Conservation (phyloP, 1,140 invertebrate species). For the Zophobas atratus region DNA sequence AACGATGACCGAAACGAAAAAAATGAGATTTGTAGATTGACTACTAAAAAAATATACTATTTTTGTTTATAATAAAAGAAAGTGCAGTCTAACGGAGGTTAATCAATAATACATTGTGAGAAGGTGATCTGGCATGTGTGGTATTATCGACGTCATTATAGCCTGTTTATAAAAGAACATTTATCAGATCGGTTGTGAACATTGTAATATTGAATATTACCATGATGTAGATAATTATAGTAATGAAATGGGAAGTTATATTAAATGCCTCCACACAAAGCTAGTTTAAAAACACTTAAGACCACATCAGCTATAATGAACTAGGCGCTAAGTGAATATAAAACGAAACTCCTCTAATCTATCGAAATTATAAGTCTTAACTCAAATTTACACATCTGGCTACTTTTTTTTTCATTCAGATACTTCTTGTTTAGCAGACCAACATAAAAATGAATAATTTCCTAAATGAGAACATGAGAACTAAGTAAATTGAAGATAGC, state of each 20-base stretch:
- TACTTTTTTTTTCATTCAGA: no score
- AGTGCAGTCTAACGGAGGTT: slow-evolving; percentile 40
- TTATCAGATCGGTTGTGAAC: slow-evolving; percentile 51
- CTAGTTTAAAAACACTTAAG: slow-evolving; percentile 52
- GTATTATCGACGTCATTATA: slow-evolving; percentile 48
- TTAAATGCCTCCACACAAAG: slow-evolving; percentile 44
- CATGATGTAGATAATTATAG: slow-evolving; percentile 49
- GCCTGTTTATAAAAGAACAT: slow-evolving; percentile 42
- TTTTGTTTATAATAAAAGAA: slow-evolving; percentile 38
- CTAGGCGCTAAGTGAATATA: slow-evolving; percentile 44
- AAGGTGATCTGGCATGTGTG: slow-evolving; percentile 45
- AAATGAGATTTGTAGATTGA: not conserved
- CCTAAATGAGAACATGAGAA: no score
- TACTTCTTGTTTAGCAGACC: no score
- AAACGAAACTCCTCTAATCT: not conserved
- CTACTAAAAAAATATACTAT: slow-evolving; percentile 16
- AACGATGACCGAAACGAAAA: not conserved
- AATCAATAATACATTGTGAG: slow-evolving; percentile 35
- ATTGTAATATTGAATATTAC: slow-evolving; percentile 53
- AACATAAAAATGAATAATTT: no score
- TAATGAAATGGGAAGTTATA: slow-evolving; percentile 50
- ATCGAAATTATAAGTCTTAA: not conserved
- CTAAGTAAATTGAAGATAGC: no score
- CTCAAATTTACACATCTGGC: not conserved
- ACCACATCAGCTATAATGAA: slow-evolving; percentile 43